Evolutionary conservation across 2,888 invertebrate species (phyloP), one percentile per base, ranked within the genome.

Genomic region (Lasius platythorax): DNA sequence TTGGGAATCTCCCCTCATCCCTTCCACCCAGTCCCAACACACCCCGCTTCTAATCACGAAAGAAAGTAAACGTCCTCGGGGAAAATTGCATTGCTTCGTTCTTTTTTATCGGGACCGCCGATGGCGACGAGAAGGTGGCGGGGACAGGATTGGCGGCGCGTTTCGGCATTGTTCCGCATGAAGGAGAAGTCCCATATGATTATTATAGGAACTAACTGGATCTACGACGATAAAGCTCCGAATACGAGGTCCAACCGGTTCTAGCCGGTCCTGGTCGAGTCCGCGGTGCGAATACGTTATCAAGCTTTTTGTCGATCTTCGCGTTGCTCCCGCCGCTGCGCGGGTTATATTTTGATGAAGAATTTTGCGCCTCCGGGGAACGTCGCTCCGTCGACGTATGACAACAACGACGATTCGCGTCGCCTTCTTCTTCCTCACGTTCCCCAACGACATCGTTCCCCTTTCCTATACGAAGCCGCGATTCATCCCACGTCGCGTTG

Each of bases 141-240:
- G 5, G 15, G 33, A 53, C 53, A 8, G 15, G 33, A 18, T 0
- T 15, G 64, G 18, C 15, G 43, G 23, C 53, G 53, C 37, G 50
- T 68, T 76, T 76, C 67, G 18, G 28, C 53, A 46, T 58, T 58
- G 58, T 46, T 43, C 58, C 58, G 46, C 72, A 46, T 61, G 67
- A 85, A 78, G 46, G 28, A 85, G n/a, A 30, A 76, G 76, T 73
- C 50, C 83, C 83, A 74, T 85, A 74, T 83, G 67, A 63, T 88
- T 86, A 23, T 23, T 23, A 23, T 23, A 76, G 33, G n/a, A 40
- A 90, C 90, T 90, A 90, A 90, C 89, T 85, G 82, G 87, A 84
- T 86, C 87, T 91, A 37, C 89, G 91, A 37, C 85, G 90, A 88
- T 93, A 90, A 79, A 91, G 89, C 78, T 93, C 91, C 90, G 92